phyloP scores from a whole-genome alignment of 2,797 vertebrate species.

The Crax fasciolata region DNA sequence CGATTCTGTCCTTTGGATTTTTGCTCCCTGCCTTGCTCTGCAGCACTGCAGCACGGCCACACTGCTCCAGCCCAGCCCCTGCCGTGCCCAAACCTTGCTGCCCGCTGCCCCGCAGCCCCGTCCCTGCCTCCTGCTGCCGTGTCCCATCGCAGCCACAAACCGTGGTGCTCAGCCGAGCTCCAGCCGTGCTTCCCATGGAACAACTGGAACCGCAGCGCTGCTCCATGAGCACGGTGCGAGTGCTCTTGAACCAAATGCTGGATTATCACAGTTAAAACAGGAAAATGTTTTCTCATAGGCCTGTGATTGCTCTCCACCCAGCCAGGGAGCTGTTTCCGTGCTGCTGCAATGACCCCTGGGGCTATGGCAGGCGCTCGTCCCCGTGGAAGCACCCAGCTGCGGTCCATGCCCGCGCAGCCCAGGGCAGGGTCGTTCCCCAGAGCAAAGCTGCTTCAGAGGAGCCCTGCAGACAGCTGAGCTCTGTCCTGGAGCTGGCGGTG shows the following conservation, averaged over 20 bases:
- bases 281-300: background rate
- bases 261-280: background rate
- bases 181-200: background rate
- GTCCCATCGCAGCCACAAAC: background rate
- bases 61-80: accelerated
- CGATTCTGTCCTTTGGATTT: background rate
- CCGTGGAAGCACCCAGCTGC: background rate
- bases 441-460: accelerated
- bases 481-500: no score
- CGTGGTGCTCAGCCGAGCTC: background rate
- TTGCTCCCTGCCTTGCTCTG: background rate
- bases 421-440: background rate
- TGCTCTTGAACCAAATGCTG: background rate
- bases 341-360: background rate
- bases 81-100: accelerated
- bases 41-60: accelerated
- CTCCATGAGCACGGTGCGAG: background rate
- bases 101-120: background rate
- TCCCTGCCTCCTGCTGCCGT: accelerated
- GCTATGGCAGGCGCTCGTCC: accelerated
- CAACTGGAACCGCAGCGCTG: background rate
- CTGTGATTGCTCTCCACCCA: background rate
- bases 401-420: background rate
- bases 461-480: background rate
- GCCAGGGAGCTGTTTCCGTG: background rate